Evolutionary conservation across 1,140 invertebrate genomes (phyloP).

Genomic region (Bemisia tabaci): DNA sequence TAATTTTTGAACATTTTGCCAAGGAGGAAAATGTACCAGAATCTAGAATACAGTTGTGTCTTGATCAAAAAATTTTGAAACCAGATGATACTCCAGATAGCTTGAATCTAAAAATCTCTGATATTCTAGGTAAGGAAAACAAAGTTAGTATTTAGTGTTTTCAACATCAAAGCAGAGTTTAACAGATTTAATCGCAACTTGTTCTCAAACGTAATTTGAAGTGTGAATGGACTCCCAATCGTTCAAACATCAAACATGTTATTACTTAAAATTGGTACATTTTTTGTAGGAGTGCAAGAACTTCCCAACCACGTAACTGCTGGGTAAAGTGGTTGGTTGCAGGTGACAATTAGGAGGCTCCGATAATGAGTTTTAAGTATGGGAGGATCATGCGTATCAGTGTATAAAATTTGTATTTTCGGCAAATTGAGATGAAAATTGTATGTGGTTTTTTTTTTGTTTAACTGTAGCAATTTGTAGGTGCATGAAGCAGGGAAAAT

Average conservation of each 20-base stretch:
- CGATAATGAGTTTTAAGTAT: no score
- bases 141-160: not conserved
- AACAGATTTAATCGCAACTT: not conserved
- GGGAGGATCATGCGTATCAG: no score
- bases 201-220: no score
- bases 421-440: no score
- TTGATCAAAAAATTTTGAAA: not conserved
- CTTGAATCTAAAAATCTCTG: constrained; percentile 1
- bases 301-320: not conserved
- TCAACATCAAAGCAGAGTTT: not conserved
- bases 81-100: constrained; percentile 10
- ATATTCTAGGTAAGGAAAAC: constrained; percentile 9
- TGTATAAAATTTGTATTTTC: no score
- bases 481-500: no score
- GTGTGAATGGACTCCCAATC: no score
- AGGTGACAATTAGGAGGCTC: no score
- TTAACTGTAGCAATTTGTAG: no score
- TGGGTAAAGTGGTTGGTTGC: not conserved
- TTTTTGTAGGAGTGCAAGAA: not conserved
- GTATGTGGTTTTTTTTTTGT: no score
- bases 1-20: constrained; percentile 9
- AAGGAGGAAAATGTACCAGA: constrained; percentile 2
- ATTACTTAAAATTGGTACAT: no score
- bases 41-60: not conserved
- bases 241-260: no score